Evolutionary conservation across 2,888 invertebrate species (phyloP), one percentile per base, ranked within the genome.

Genomic region (Pristionchus arcanus): DNA sequence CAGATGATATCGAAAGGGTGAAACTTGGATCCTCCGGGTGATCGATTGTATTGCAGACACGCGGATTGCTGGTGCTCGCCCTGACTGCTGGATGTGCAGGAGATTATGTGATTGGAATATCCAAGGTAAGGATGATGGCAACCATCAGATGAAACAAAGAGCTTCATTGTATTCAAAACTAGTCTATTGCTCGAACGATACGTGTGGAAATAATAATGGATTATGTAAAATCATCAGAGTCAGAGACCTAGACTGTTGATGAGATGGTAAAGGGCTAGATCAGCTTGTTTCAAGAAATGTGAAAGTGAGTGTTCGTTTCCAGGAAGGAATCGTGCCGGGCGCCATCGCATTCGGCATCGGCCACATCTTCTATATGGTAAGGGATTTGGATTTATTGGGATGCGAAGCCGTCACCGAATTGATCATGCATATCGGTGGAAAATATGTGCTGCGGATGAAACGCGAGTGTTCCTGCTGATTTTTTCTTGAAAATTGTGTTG

Each of bases 301-400:
- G 7, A 25, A 21, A 55, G 19, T 66, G 5, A 25, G 2, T 49
- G n/a, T 87, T 28, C 28, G 11, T 59, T 28, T 49, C 19, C 90
- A 92, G 25, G 92, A 92, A 68, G 94, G 93, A 53, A 92, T 94
- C 84, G 92, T 93, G 59, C 66, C 91, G 11, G 93, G 93, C 53
- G 94, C 94, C 5, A 66, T 93, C 34, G 91, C 93, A 15, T 94
- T 94, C 88, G 93, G 91, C 37, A 89, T 93, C 68, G 94, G 94
- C 5, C 94, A 94, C 90, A 59, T 93, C 28, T 91, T 91, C 55
- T 94, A 93, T 90, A 89, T 93, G 90, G 93, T 93, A 34, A 59
- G 90, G 2, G 68, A 81, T 59, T 1, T 4, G 19, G 13, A 21
- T 21, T 59, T 31, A 28, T 31, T 34, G 71, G 13, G 4, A 34